These are phyloP conservation scores for Dyspetes luteomarginatus DNA, from an alignment of 2,888 invertebrate genomes.

Conservation along the genomic window DNA sequence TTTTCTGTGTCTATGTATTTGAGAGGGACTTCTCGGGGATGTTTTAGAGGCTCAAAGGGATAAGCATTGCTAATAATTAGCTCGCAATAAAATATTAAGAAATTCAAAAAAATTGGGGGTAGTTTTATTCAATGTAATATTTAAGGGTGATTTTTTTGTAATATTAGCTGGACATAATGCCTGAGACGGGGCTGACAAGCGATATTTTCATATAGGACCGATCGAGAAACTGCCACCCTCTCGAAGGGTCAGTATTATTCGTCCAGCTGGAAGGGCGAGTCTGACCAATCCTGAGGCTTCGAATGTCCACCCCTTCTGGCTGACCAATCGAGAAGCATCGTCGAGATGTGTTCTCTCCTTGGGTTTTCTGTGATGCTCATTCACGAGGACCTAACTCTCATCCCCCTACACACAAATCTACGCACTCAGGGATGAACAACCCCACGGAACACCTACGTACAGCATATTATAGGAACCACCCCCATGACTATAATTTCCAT, in stretches of 20 bases:
- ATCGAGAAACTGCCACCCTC: slow-evolving; percentile 72
- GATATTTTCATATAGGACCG: slow-evolving; percentile 24
- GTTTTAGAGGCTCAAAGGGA: slow-evolving; percentile 5
- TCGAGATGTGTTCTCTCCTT: slow-evolving; percentile 49
- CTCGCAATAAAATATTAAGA: not conserved
- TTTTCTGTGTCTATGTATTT: slow-evolving; percentile 27
- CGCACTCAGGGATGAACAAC: slow-evolving; percentile 26
- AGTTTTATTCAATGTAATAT: not conserved
- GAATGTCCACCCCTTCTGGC: slow-evolving; percentile 78
- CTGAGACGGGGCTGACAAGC: slow-evolving; percentile 13
- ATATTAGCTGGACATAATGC: not conserved
- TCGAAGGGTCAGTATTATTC: slow-evolving; percentile 78
- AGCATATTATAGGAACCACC: slow-evolving; percentile 51
- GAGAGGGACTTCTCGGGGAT: slow-evolving; percentile 6
- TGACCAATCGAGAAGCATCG: slow-evolving; percentile 80
- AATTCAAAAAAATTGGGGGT: not conserved
- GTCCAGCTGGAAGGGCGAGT: slow-evolving; percentile 76
- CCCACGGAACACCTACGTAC: slow-evolving; percentile 54
- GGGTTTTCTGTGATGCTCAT: slow-evolving; percentile 42
- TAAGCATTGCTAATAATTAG: not conserved
- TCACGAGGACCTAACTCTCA: slow-evolving; percentile 34
- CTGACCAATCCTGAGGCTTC: slow-evolving; percentile 80
- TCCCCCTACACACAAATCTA: slow-evolving; percentile 11
- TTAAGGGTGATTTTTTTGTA: no score
- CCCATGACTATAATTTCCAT: slow-evolving; percentile 29